phyloP scores from a whole-genome alignment of 2,888 invertebrate species.

The Lepas anatifera region DNA sequence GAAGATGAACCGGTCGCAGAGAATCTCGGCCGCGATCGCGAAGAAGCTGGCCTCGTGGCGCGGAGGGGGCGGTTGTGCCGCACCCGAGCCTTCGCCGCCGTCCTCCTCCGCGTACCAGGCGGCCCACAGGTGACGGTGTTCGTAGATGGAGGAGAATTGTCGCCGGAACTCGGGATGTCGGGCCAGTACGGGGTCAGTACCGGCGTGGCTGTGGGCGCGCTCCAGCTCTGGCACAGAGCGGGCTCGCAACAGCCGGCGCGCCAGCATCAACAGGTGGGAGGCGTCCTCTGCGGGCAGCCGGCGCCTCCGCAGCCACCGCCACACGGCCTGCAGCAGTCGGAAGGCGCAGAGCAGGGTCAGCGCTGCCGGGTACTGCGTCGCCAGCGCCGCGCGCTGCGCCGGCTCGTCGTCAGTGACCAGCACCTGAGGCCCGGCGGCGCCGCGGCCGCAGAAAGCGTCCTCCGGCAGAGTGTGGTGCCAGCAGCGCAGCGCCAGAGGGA shows the following conservation, averaged over 20 bases:
- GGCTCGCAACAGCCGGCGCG: background rate
- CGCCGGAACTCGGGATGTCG: background rate
- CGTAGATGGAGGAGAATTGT: background rate
- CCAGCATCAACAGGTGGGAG: background rate
- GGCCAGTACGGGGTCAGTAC: background rate
- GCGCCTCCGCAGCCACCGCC: background rate
- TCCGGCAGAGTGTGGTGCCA: background rate
- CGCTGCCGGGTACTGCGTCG: background rate
- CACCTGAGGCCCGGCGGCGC: background rate
- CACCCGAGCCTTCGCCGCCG: background rate
- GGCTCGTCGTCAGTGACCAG: background rate
- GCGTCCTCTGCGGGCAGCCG: background rate
- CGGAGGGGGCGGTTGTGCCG: too few species aligned
- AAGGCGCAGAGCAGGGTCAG: background rate
- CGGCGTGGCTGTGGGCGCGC: background rate
- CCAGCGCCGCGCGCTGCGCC: background rate
- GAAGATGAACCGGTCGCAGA: background rate
- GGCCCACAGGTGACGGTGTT: slow-evolving; percentile 3
- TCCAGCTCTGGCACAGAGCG: background rate
- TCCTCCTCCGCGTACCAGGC: background rate
- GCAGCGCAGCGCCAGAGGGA: background rate
- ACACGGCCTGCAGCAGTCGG: slow-evolving; percentile 2
- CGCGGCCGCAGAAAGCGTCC: background rate
- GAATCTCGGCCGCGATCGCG: background rate
- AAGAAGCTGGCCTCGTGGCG: background rate